These are phyloP conservation scores for Rhineura floridana DNA, from an alignment of 2,113 vertebrate species.

Conservation along the genomic window DNA sequence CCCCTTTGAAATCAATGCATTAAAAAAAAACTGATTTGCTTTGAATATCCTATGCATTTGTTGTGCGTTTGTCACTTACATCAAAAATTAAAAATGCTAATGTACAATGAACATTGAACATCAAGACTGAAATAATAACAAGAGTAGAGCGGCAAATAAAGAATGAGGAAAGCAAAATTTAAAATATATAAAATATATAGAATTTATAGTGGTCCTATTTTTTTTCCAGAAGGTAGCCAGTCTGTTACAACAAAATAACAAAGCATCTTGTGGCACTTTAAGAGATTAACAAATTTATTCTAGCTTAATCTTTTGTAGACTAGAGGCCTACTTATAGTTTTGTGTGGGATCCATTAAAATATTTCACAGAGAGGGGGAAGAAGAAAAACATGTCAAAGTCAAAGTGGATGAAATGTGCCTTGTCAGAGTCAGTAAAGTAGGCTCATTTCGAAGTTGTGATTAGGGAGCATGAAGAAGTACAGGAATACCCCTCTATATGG, in stretches of 20 bases:
- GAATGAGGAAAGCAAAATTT: neutral
- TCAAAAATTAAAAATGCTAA: constrained; percentile 24
- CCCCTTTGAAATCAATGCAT: constrained; percentile 50
- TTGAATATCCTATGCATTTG: constrained; percentile 34
- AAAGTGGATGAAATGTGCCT: neutral
- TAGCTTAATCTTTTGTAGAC: neutral
- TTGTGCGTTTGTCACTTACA: constrained; percentile 27
- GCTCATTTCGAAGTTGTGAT: too few species aligned
- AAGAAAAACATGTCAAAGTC: neutral
- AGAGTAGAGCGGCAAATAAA: neutral
- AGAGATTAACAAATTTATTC: neutral
- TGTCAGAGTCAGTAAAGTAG: neutral
- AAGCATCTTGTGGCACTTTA: neutral
- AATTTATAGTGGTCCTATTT: neutral
- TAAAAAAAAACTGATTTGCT: constrained; percentile 47
- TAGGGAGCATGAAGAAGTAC: neutral
- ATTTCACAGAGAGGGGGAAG: neutral
- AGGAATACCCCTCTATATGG: too few species aligned
- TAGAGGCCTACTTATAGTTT: neutral
- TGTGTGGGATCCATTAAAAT: neutral
- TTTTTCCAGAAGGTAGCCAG: neutral
- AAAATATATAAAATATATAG: too few species aligned
- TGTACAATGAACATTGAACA: constrained; percentile 36
- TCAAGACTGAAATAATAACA: constrained; percentile 20
- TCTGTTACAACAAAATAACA: neutral